Evolutionary conservation across 2,797 vertebrate species (phyloP).

Genomic region (Carduelis carduelis): DNA sequence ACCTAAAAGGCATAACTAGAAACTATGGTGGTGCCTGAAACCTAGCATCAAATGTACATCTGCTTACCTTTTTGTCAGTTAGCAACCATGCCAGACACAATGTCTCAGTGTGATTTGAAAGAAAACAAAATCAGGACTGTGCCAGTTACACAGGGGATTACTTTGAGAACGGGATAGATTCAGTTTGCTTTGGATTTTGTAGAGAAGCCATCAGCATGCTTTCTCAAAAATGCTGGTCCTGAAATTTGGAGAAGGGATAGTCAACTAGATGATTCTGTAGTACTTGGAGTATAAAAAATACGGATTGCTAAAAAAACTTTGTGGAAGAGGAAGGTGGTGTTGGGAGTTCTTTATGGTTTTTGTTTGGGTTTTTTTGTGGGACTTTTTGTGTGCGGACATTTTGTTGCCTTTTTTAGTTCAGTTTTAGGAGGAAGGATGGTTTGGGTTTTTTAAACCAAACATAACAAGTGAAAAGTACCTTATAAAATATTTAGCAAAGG

Average conservation of each 20-base stretch:
- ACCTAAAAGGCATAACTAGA: neutral
- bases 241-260: neutral
- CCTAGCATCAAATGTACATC: neutral
- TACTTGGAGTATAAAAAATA: neutral
- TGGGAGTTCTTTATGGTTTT: neutral
- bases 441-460: neutral
- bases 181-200: neutral
- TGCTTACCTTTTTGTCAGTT: neutral
- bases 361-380: neutral
- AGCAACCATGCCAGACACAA: neutral
- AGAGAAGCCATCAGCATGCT: neutral
- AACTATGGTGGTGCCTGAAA: neutral
- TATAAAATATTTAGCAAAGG: neutral
- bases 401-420: neutral
- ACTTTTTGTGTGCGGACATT: neutral
- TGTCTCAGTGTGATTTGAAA: neutral
- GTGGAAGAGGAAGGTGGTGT: neutral
- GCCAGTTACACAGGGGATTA: neutral
- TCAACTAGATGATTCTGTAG: neutral
- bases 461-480: neutral
- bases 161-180: neutral
- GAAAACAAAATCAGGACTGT: neutral
- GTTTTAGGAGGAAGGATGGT: neutral
- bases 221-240: constrained; percentile 7
- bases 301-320: neutral